Evolutionary conservation across 2,113 vertebrate species (phyloP), one percentile per base, ranked within the genome.

Genomic region (Saimiri boliviensis): DNA sequence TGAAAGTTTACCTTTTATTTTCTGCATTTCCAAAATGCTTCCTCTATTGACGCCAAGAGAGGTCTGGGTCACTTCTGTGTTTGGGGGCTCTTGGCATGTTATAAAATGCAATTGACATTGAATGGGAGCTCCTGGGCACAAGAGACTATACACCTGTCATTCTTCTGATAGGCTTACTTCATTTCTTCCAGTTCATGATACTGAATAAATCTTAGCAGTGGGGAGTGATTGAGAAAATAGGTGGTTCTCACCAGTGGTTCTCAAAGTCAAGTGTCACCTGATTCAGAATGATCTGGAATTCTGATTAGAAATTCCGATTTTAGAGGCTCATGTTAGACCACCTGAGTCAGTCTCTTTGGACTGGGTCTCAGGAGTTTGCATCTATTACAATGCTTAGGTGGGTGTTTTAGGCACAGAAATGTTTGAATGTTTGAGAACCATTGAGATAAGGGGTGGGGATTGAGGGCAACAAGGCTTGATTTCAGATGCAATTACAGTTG

Each of bases 1-100:
- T 93, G 60, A 97, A 93, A 94, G 91, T 68, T 93, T 96, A 79
- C 56, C 40, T 68, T 94, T 86, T 73, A 49, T 74, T 91, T 97
- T 82, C 73, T 73, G 8, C 35, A 86, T 81, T 93, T 14, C 17
- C 47, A 52, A 56, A 52, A 45, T 93, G 56, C 25, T 84, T 73
- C 81, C 54, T 76, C 17, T 70, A n/a, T 9, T 52, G 11, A 91
- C 7, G 6, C 3, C 49, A 49, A 82, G 27, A 88, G 45, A 88
- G 23, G 10, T 47, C 47, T 3, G 32, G 30, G 25, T 68, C 60
- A 80, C 3, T 47, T 58, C 47, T 71, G 23, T 47, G 49, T 52
- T 37, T 54, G 27, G 40, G 54, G 17, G 12, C 8, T 54, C 11
- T 92, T 47, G 25, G 23, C 68, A 5, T 56, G 56, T 9, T 86